phyloP scores from a whole-genome alignment of 2,113 vertebrate species.

The Burhinus bistriatus region DNA sequence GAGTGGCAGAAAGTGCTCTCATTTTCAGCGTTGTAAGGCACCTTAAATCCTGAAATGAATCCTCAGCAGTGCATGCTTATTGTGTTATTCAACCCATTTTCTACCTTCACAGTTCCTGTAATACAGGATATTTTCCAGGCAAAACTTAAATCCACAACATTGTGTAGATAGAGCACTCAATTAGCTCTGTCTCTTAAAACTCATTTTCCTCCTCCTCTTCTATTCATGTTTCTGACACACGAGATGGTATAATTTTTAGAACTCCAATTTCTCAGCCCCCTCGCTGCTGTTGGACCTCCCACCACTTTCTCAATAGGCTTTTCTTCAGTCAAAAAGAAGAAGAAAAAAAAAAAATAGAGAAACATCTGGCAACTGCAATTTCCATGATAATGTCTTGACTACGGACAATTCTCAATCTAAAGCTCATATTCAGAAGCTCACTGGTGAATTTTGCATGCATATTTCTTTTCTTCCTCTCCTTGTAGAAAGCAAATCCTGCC shows the following conservation, averaged over 20 bases:
- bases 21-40: neutral
- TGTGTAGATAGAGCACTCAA: neutral
- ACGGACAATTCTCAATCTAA: neutral
- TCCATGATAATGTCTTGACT: neutral
- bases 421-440: neutral
- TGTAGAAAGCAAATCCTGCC: neutral
- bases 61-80: neutral
- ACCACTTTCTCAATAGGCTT: neutral
- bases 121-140: constrained; percentile 26
- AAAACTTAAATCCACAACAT: constrained; percentile 31
- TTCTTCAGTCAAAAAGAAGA: constrained; percentile 14
- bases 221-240: constrained; percentile 9
- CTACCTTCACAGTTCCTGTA: neutral
- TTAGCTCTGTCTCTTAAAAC: constrained; percentile 31
- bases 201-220: constrained; percentile 32
- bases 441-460: neutral
- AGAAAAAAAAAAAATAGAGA: neutral
- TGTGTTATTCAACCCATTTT: neutral
- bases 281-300: constrained; percentile 18
- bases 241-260: neutral
- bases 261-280: neutral
- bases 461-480: neutral
- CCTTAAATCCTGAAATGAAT: neutral
- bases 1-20: neutral
- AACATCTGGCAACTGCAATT: constrained; percentile 28